phyloP scores from a whole-genome alignment of 2,113 vertebrate genomes.

The Suncus etruscus region DNA sequence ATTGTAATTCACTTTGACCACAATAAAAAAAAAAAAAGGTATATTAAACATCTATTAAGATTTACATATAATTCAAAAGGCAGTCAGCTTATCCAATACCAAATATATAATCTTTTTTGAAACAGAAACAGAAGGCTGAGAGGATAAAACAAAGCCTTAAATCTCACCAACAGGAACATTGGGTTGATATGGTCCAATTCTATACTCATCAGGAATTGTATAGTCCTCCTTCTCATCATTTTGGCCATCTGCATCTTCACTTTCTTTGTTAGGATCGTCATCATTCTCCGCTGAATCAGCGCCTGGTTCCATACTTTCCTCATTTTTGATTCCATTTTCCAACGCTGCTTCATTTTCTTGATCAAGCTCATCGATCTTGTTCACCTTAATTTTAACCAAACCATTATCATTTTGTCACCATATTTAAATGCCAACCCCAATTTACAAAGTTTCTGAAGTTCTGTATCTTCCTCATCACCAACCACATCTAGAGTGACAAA shows the following conservation, averaged over 20 bases:
- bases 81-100: constrained; percentile 27
- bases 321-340: constrained; percentile 88
- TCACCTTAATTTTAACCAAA: constrained; percentile 87
- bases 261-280: constrained; percentile 81
- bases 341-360: constrained; percentile 86
- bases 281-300: constrained; percentile 80
- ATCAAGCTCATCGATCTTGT: constrained; percentile 88
- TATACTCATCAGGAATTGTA: constrained; percentile 86
- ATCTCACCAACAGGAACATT: constrained; percentile 93
- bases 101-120: constrained; percentile 29
- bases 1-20: too few species aligned
- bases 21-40: too few species aligned
- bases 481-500: constrained; percentile 97
- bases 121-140: not conserved
- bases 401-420: constrained; percentile 82
- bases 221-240: constrained; percentile 86
- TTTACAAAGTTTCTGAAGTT: constrained; percentile 86
- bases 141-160: constrained; percentile 62
- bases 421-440: constrained; percentile 79
- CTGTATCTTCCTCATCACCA: constrained; percentile 92
- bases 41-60: not conserved
- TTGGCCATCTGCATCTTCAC: constrained; percentile 83
- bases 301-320: constrained; percentile 80
- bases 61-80: constrained; percentile 62
- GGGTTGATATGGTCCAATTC: constrained; percentile 92